Conservation (phyloP, 2,888 invertebrate species). For the Andrena fulva region DNA sequence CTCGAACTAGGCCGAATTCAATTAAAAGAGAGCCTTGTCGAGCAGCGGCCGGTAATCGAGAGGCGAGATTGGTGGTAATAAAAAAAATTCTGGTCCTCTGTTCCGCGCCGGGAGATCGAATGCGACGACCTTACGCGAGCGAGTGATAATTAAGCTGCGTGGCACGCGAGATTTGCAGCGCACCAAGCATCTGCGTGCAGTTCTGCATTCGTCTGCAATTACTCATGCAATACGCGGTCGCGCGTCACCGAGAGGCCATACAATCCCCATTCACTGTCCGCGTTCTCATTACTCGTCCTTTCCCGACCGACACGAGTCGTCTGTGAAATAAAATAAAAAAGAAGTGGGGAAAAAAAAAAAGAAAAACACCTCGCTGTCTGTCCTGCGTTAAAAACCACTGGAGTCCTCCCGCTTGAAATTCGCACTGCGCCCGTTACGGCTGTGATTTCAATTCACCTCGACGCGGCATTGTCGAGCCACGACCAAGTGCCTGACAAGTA, state of each 20-base stretch:
- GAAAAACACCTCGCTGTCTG: no score
- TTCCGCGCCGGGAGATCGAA: neutral
- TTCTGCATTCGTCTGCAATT: slow-evolving; percentile 40
- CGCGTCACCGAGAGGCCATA: slow-evolving; percentile 20
- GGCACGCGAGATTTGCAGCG: slow-evolving; percentile 41
- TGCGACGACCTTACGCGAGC: slow-evolving; percentile 13
- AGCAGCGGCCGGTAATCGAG: no score
- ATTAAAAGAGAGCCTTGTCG: no score
- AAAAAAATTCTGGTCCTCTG: neutral
- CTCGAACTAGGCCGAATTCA: no score
- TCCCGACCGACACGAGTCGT: neutral
- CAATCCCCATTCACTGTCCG: slow-evolving; percentile 39
- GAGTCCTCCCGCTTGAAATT: no score
- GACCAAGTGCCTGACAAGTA: no score
- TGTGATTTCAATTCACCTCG: no score
- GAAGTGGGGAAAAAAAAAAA: no score
- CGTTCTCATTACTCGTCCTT: slow-evolving; percentile 29
- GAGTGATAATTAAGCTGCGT: slow-evolving; percentile 39
- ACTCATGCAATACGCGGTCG: slow-evolving; percentile 27
- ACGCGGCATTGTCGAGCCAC: no score
- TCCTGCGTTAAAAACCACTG: no score
- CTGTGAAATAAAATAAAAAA: neutral
- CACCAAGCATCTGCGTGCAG: slow-evolving; percentile 27
- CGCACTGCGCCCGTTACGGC: no score
- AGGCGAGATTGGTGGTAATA: neutral